These are phyloP conservation scores for Tipula vernalis DNA, from an alignment of 2,888 invertebrate genomes.

Conservation along the genomic window DNA sequence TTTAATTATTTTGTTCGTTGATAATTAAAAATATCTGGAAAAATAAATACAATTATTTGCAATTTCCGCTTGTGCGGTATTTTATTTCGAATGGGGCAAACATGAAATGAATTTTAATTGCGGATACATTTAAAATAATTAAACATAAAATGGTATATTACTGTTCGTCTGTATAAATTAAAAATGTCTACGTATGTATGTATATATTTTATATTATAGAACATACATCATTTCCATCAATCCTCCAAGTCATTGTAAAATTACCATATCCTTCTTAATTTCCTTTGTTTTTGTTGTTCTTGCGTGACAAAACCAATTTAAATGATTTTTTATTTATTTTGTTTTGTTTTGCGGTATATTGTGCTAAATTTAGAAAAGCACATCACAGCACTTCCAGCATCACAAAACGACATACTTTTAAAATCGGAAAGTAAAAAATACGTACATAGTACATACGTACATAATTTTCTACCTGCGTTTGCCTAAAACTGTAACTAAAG, in stretches of 20 bases:
- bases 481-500: background rate
- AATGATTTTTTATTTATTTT: background rate
- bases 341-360: background rate
- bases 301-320: background rate
- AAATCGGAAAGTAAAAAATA: background rate
- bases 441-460: background rate
- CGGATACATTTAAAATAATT: no score
- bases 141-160: no score
- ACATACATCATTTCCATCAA: background rate
- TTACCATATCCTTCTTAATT: background rate
- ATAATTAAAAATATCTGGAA: no score
- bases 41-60: no score
- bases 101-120: no score
- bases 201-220: background rate
- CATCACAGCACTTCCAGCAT: background rate
- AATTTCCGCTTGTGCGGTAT: no score
- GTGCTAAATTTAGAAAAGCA: background rate
- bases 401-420: background rate
- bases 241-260: background rate
- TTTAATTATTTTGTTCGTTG: no score
- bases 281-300: background rate
- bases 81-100: no score
- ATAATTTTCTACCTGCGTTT: background rate
- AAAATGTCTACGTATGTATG: background rate
- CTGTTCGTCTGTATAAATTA: background rate